Base-by-base conservation (phyloP, 35 echinoderm and acorn worm species). In the Stichopus chloronotus region DNA sequence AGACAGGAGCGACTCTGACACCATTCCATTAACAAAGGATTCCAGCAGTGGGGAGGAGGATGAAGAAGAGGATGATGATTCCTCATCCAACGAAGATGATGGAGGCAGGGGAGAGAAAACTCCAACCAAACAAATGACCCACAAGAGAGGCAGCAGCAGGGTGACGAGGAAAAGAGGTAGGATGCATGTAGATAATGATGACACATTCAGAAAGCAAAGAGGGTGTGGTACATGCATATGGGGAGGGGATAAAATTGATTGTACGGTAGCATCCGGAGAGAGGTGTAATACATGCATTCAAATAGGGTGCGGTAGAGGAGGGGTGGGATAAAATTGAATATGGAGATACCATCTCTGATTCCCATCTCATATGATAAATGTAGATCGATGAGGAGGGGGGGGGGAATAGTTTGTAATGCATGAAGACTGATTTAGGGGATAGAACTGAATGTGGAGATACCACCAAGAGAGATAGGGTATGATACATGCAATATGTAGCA, bases 81-180 rank as follows among this genome's bases (percentile, higher is more conserved):
- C 79, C 59, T 58, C 69, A n/a, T n/a, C 69, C 7, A 21, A 74
- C 0, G 69, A 16, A 20, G 82, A 85, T 85, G 82, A 85, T 20
- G 82, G 59, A 85, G 78, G 20, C n/a, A 55, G 53, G 87, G 65
- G 78, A 80, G 81, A 94, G 90, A 91, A 43, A 60, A 92, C 77
- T 57, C 60, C 63, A 83, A 94, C 53, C 59, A 86, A 55, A 72
- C 84, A 24, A 59, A 63, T 30, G 60, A 59, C 16, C 4, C 72
- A 68, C 53, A 77, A 8, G 91, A 93, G 58, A 92, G 79, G 30
- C 76, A 90, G 81, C 57, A 92, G 30, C 30, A 43, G 30, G 30
- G 30, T 43, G 30, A 43, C 3, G 30, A 43, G 12, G 77, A 94
- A 10, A 88, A 90, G 23, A 17, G 63, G 60, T 68, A 94, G 19